These are phyloP conservation scores for Pseudobourletiella spinata DNA, from an alignment of 1,140 invertebrate species.

Conservation along the genomic window DNA sequence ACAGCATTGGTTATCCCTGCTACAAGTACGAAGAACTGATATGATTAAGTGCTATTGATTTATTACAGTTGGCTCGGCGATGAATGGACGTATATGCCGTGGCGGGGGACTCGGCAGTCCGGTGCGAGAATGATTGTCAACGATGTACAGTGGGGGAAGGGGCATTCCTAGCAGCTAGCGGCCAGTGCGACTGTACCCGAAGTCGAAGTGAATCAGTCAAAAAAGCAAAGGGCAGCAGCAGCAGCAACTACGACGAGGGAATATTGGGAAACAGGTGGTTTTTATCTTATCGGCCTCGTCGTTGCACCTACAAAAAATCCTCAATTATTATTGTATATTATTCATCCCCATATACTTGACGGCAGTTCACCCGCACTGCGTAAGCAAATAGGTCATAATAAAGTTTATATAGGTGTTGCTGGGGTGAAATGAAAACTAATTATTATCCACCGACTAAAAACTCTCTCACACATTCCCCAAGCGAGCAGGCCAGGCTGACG, in stretches of 20 bases:
- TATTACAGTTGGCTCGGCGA: background rate
- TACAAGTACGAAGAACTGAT: background rate
- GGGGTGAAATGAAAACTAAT: too few species aligned
- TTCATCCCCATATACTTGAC: too few species aligned
- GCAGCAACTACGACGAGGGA: conserved; percentile 7
- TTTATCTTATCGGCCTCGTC: conserved; percentile 20
- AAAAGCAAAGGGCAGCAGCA: background rate
- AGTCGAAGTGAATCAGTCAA: background rate
- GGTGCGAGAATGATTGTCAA: background rate
- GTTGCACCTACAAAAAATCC: too few species aligned
- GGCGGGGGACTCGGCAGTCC: background rate
- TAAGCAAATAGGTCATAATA: too few species aligned
- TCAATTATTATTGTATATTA: too few species aligned
- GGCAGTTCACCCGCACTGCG: too few species aligned
- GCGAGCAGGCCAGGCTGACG: too few species aligned
- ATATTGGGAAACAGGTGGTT: conserved; percentile 29
- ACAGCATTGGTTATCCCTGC: background rate
- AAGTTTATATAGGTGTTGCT: too few species aligned
- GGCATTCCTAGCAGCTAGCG: background rate
- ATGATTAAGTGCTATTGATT: background rate
- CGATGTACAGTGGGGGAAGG: background rate
- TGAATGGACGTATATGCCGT: background rate
- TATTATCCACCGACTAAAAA: too few species aligned
- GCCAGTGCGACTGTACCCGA: background rate
- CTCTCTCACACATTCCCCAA: too few species aligned